Base-by-base conservation (phyloP, 2,797 vertebrate genomes). In the Psittacula derbiana region DNA sequence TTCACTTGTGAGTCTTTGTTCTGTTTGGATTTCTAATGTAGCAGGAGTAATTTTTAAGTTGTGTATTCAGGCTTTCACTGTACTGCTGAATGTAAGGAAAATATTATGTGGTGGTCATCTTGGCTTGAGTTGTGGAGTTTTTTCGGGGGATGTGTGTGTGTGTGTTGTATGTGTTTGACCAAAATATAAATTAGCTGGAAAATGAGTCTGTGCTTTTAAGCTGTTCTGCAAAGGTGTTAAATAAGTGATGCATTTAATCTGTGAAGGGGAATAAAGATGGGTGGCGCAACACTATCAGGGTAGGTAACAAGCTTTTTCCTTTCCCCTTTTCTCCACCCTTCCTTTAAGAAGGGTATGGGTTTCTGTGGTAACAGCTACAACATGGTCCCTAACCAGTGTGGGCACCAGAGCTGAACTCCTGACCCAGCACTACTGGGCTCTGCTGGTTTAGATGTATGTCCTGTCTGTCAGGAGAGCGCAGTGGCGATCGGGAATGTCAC, bases 121-220 rank as follows among this genome's bases (percentile, higher is more conserved):
- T 87, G 61, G 4, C 19, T 8, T 57, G n/a, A 6, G 18, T 58
- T 49, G 3, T 23, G 18, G 10, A 2, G 11, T 4, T 21, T 47
- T 47, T 41, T 47, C 17, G 5, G 4, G 25, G 17, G 15, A 5
- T 27, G 6, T 1, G 2, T 1, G 0, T 44, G 16, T 72, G 6
- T 75, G 5, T 18, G 44, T n/a, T 43, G 12, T 20, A 18, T 67
- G 20, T 43, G 5, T 61, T 30, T 65, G 57, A 86, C 43, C 65
- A 61, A 72, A 91, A 74, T 7, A 16, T 78, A 11, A 16, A 30
- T 53, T 28, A 86, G 36, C 17, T 66, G 44, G 52, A 53, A 92
- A 91, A 87, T 33, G 25, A 43, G 12, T 82, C 36, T 66, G 4
- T 61, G 40, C 27, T 49, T 7, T 60, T n/a, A 33, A 44, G 46